Conservation (phyloP, 1,140 invertebrate genomes). For the Brachionus angularis region DNA sequence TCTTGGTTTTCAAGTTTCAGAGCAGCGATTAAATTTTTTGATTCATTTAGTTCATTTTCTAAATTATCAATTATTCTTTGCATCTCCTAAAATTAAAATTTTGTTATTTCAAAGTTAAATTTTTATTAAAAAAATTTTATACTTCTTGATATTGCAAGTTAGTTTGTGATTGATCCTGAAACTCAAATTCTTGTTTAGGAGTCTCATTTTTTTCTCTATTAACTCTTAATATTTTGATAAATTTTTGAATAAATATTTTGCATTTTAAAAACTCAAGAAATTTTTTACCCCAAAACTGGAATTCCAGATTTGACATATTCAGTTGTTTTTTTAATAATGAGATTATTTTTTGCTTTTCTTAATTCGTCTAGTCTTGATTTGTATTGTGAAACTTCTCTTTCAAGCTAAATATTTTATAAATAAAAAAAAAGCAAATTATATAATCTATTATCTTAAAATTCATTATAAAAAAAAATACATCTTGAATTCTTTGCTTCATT, state of each 20-base stretch:
- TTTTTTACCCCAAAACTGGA: background rate
- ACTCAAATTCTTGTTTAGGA: background rate
- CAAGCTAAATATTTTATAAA: background rate
- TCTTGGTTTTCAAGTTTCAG: conserved; percentile 41
- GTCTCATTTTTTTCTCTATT: background rate
- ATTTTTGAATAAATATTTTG: background rate
- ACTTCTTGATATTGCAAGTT: conserved; percentile 20
- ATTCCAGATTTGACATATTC: conserved; percentile 32
- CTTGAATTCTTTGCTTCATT: conserved; percentile 20
- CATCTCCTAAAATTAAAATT: background rate
- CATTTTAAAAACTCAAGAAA: too few species aligned
- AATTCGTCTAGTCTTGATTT: conserved; percentile 37
- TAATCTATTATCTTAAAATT: background rate
- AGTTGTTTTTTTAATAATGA: conserved; percentile 39
- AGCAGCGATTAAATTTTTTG: conserved; percentile 28
- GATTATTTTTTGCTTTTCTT: conserved; percentile 35
- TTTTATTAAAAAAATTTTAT: background rate
- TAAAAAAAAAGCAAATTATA: background rate
- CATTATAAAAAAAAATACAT: background rate
- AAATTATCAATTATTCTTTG: conserved; percentile 5
- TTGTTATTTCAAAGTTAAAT: background rate
- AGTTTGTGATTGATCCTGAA: background rate
- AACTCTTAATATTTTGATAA: background rate
- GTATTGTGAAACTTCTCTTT: conserved; percentile 27
- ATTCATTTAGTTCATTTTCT: conserved; percentile 1